Base-by-base conservation (phyloP, 2,888 invertebrate species). In the Drosophila glabriapex region DNA sequence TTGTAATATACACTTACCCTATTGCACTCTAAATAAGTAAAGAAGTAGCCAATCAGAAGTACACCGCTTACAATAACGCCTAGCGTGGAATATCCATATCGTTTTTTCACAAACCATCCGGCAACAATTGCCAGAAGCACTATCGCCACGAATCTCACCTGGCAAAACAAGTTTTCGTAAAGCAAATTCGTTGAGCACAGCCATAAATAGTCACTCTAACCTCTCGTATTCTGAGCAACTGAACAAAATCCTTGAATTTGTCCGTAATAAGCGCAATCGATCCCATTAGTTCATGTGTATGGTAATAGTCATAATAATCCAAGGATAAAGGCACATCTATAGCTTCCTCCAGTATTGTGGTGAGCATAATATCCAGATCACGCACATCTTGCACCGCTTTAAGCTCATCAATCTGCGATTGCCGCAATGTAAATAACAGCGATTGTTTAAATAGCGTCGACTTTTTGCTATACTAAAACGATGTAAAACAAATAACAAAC, bases 11-110 rank as follows among this genome's bases (percentile, higher is more conserved):
- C 4, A 60, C 80, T 56, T 82, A 93, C 92, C 73, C 91, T 81
- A 78, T 93, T 92, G 64, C 92, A 92, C 56, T 92, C 92, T 19
- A 92, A 63, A 59, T 92, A 92, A 0, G 91, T 92, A 25, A 78
- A 54, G 10, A 92, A 74, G 70, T 91, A 92, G 52, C 92, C 93
- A 62, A 71, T 85, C 1, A 89, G 25, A 19, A 90, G 72, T 0
- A 85, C 9, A 4, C 88, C 80, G 4, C 81, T 73, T 25, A 89
- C 1, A 28, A 88, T 37, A 43, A 91, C 68, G 0, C 63, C 14
- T 25, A 85, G 3, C 7, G 79, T 39, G 1, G 88, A 77, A 54
- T 84, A 66, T 5, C 82, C 68, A 66, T 79, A 89, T 19, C 81
- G 86, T 43, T 68, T 85, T 25, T 85, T 83, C 31, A 91, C 68